A percentile compares a stretch with the other conserved stretches of the same genome.
These are phyloP conservation scores for Melitaea cinxia DNA, from an alignment of 1,140 invertebrate genomes.

Conservation along the genomic window DNA sequence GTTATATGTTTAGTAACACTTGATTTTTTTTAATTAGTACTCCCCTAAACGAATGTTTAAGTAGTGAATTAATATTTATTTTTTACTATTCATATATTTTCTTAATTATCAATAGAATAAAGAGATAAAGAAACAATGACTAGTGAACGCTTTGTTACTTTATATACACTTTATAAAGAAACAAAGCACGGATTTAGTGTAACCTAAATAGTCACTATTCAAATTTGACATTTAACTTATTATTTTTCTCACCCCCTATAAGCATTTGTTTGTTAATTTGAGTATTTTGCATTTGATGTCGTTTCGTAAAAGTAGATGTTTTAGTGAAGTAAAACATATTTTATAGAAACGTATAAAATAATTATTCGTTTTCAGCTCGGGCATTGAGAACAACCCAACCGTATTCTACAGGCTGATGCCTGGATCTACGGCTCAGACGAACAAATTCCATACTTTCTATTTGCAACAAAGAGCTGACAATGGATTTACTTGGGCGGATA, in stretches of 20 bases:
- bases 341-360: conserved; percentile 40
- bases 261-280: conserved; percentile 24
- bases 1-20: not conserved
- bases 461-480: conserved; percentile 95
- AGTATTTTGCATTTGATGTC: conserved; percentile 54
- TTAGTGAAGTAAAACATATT: conserved; percentile 8
- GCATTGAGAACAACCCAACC: conserved; percentile 96
- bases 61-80: conserved; percentile 7
- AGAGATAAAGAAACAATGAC: not conserved
- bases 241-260: conserved; percentile 7
- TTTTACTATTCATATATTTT: conserved; percentile 2
- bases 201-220: not conserved
- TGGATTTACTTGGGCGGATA: conserved; percentile 95
- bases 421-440: conserved; percentile 96
- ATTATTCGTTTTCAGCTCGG: conserved; percentile 87
- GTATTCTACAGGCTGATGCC: conserved; percentile 97
- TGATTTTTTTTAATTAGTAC: conserved; percentile 1
- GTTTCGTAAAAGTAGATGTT: conserved; percentile 53
- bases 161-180: not conserved
- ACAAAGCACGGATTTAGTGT: not conserved
- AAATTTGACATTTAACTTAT: not conserved
- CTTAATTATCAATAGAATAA: not conserved
- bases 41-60: conserved; percentile 14
- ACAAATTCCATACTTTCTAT: conserved; percentile 97
- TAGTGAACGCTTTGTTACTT: not conserved